Conservation (phyloP, 2,113 vertebrate genomes). For the Sebastes schlegelii region DNA sequence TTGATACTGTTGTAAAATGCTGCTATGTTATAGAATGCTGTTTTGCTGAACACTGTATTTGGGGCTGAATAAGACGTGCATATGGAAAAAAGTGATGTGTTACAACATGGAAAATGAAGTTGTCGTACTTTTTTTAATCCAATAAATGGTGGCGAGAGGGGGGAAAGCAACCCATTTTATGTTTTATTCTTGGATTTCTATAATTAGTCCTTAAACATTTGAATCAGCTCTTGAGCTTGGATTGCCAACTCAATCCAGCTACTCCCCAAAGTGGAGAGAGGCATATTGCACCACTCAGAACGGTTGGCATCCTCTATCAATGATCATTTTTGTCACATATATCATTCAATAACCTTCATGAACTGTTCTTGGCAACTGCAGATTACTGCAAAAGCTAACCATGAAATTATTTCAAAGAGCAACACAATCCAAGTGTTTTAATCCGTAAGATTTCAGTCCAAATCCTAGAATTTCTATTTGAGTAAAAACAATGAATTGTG, state of each 20-base stretch:
- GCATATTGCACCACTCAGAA: constrained; percentile 6
- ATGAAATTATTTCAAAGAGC: background rate
- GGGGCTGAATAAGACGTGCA: background rate
- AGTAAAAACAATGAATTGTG: too few relatives aligned
- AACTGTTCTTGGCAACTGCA: background rate
- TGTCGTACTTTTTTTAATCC: background rate
- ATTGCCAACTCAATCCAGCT: constrained; percentile 2
- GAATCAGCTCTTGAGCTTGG: background rate
- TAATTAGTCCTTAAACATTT: constrained; percentile 11
- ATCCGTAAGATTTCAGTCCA: too few relatives aligned
- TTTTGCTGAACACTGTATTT: background rate
- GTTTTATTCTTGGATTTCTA: constrained; percentile 6
- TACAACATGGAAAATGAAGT: background rate
- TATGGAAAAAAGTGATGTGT: background rate
- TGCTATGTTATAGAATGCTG: background rate
- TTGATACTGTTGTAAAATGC: constrained; percentile 18
- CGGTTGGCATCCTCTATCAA: background rate
- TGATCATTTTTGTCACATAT: too few relatives aligned
- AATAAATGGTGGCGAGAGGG: background rate
- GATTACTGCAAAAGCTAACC: background rate
- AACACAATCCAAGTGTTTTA: background rate
- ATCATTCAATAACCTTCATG: too few relatives aligned
- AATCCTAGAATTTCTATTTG: too few relatives aligned
- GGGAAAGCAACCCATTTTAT: background rate
- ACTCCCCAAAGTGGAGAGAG: constrained; percentile 11